Evolutionary conservation across 2,113 vertebrate species (phyloP).

Genomic region (Eonycteris spelaea): DNA sequence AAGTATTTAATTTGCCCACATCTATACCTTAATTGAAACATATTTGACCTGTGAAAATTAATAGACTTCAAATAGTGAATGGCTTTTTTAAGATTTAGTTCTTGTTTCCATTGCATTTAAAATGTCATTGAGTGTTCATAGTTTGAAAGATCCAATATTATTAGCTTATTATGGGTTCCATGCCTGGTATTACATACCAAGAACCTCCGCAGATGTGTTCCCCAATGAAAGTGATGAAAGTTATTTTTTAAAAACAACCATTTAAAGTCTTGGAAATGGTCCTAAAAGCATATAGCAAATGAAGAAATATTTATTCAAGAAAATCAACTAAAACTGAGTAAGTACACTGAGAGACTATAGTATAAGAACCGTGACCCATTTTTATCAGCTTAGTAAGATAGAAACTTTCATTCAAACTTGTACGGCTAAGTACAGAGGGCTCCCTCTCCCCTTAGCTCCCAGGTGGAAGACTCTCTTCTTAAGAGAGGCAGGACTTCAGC

Average conservation of each 20-base stretch:
- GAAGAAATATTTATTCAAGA: slow-evolving; percentile 1
- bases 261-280: neutral
- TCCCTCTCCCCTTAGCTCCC: neutral
- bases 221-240: neutral
- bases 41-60: neutral
- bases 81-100: neutral
- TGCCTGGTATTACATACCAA: neutral
- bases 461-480: neutral
- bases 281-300: neutral
- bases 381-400: neutral
- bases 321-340: neutral
- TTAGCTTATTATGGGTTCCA: neutral
- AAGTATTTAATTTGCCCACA: neutral
- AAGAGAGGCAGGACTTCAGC: neutral
- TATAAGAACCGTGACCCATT: neutral
- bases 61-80: neutral
- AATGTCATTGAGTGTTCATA: neutral
- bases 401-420: neutral
- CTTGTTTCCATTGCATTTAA: neutral
- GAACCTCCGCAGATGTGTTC: neutral
- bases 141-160: neutral
- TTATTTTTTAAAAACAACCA: neutral
- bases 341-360: neutral
- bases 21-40: neutral
- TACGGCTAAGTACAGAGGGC: neutral